Conservation (phyloP, 1,140 invertebrate species). For the Ooceraea biroi region DNA sequence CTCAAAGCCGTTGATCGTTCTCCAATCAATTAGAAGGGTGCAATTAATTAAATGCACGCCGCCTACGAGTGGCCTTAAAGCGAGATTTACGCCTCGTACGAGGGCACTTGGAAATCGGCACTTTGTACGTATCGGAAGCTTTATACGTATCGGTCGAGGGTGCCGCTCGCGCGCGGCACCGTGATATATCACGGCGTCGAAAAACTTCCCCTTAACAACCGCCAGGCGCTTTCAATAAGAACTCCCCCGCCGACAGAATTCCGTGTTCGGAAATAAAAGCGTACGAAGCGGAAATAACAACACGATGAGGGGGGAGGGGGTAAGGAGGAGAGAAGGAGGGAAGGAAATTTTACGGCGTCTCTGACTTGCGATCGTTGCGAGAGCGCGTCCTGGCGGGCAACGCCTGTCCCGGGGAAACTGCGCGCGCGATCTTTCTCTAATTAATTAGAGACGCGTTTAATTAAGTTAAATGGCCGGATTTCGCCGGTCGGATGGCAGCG, state of each 20-base stretch:
- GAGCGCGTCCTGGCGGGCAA: constrained; percentile 10
- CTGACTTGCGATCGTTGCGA: constrained; percentile 45
- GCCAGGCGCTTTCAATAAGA: constrained; percentile 58
- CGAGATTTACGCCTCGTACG: constrained; percentile 36
- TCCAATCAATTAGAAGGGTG: constrained; percentile 38
- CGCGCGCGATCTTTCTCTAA: constrained; percentile 68
- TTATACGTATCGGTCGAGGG: constrained; percentile 30
- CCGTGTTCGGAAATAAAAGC: constrained; percentile 62
- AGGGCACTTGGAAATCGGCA: constrained; percentile 39
- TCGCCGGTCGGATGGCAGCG: constrained; percentile 19
- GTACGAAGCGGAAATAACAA: constrained; percentile 46
- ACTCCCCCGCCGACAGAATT: constrained; percentile 50
- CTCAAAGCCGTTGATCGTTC: constrained; percentile 25
- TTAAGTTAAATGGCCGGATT: constrained; percentile 73
- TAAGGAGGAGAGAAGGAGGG: constrained; percentile 35
- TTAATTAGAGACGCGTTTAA: constrained; percentile 76
- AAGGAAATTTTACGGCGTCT: constrained; percentile 62
- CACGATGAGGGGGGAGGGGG: not conserved
- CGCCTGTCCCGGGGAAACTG: constrained; percentile 40
- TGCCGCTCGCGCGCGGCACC: not conserved
- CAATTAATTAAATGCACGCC: constrained; percentile 52
- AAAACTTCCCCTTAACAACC: constrained; percentile 58
- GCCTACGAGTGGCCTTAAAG: not conserved
- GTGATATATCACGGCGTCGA: constrained; percentile 54
- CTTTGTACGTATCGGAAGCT: constrained; percentile 26